phyloP scores from a whole-genome alignment of 2,888 invertebrate genomes.

The Limnephilus lunatus region DNA sequence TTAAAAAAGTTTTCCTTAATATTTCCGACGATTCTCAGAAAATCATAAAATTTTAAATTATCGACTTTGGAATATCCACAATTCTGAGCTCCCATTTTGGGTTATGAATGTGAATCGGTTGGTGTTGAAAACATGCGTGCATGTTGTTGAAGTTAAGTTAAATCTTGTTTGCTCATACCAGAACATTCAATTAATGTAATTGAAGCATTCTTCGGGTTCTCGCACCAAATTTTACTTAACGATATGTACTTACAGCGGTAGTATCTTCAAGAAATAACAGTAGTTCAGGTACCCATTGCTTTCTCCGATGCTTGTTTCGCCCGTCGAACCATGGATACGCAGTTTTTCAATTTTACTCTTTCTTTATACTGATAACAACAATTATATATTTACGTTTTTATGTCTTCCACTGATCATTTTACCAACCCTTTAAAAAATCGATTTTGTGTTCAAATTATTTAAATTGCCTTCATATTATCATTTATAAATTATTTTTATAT shows the following conservation, averaged over 20 bases:
- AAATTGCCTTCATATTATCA: too few species aligned
- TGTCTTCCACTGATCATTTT: too few species aligned
- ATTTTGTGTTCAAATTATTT: too few species aligned
- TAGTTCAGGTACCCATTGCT: conserved; percentile 36
- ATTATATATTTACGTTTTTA: too few species aligned
- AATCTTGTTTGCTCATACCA: conserved; percentile 2
- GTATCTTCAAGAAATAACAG: conserved; percentile 16
- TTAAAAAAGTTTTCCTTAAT: not conserved
- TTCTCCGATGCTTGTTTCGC: not conserved
- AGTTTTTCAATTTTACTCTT: conserved; percentile 19
- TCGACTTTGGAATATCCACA: not conserved
- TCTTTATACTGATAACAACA: not conserved
- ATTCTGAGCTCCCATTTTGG: not conserved
- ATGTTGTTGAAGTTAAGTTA: not conserved
- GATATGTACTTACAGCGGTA: not conserved
- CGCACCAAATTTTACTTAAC: not conserved
- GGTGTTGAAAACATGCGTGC: not conserved
- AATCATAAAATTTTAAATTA: not conserved
- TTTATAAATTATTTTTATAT: too few species aligned
- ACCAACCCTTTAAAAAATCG: too few species aligned
- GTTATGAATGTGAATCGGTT: not conserved
- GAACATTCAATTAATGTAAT: conserved; percentile 2
- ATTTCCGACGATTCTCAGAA: not conserved
- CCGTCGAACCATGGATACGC: not conserved
- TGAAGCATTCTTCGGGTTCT: not conserved